Evolutionary conservation across 2,797 vertebrate species (phyloP).

Genomic region (Anguilla pacifica): DNA sequence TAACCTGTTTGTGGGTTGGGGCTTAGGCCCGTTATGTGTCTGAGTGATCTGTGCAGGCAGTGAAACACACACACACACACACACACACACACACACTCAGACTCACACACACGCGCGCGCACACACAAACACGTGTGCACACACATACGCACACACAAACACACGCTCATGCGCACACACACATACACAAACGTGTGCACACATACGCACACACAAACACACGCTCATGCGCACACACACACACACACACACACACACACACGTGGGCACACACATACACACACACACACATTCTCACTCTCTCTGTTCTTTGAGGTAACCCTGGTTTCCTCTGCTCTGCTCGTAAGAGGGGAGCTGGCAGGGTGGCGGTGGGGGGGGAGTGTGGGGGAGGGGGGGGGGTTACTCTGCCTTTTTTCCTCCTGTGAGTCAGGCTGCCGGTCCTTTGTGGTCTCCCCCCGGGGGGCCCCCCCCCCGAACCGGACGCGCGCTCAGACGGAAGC

Average conservation of each 20-base stretch:
- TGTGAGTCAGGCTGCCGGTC: conserved; percentile 58
- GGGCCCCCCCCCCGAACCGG: conserved; percentile 37
- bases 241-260: neutral
- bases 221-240: conserved; percentile 31
- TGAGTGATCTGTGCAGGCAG: no score
- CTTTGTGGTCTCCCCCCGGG: conserved; percentile 47
- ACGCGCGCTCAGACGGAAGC: conserved; percentile 47
- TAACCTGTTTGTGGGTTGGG: no score
- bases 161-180: no score
- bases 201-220: no score
- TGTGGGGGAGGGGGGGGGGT: conserved; percentile 38
- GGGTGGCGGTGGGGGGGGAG: no score
- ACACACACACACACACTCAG: no score
- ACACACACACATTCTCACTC: conserved; percentile 44
- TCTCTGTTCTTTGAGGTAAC: conserved; percentile 54
- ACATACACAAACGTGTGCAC: no score
- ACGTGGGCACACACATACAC: no score
- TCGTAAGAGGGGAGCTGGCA: conserved; percentile 58
- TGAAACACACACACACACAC: no score
- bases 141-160: conserved; percentile 29
- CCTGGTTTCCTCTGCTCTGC: conserved; percentile 38
- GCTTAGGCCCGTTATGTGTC: no score
- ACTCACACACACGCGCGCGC: no score
- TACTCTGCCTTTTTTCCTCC: conserved; percentile 65
- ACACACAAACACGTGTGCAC: no score